These are phyloP conservation scores for Agriotes lineatus DNA, from an alignment of 2,888 invertebrate genomes.

Conservation along the genomic window DNA sequence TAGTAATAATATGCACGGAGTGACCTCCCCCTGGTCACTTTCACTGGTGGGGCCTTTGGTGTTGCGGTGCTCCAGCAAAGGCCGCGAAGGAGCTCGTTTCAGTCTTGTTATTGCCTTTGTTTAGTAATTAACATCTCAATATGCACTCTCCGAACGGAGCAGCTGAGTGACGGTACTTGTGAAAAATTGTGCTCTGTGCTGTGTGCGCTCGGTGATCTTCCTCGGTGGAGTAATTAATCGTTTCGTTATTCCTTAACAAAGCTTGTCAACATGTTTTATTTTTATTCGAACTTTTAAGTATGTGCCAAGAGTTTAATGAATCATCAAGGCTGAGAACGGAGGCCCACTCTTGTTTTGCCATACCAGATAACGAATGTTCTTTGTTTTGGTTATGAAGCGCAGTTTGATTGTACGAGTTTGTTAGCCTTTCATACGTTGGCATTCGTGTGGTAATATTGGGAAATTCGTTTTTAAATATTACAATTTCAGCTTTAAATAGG, in stretches of 20 bases:
- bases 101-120: conserved; percentile 41
- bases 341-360: not conserved
- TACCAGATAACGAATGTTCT: too few relatives aligned
- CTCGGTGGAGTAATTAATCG: not conserved
- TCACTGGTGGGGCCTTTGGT: conserved; percentile 48
- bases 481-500: too few relatives aligned
- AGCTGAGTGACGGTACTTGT: not conserved
- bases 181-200: not conserved
- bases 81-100: conserved; percentile 48
- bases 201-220: not conserved
- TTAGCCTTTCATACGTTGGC: too few relatives aligned
- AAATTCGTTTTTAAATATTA: too few relatives aligned
- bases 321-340: conserved; percentile 20
- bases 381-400: too few relatives aligned
- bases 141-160: not conserved
- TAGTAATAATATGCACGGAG: not conserved
- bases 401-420: too few relatives aligned
- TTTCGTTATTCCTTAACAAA: not conserved
- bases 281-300: conserved; percentile 6
- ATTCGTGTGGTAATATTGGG: too few relatives aligned
- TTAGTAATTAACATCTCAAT: conserved; percentile 26
- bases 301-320: conserved; percentile 32
- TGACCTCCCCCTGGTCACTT: conserved; percentile 46
- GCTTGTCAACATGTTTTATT: conserved; percentile 7
- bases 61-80: conserved; percentile 35